Evolutionary conservation across 2,113 vertebrate species (phyloP), one percentile per base, ranked within the genome.

Genomic region (Climacteris rufus): DNA sequence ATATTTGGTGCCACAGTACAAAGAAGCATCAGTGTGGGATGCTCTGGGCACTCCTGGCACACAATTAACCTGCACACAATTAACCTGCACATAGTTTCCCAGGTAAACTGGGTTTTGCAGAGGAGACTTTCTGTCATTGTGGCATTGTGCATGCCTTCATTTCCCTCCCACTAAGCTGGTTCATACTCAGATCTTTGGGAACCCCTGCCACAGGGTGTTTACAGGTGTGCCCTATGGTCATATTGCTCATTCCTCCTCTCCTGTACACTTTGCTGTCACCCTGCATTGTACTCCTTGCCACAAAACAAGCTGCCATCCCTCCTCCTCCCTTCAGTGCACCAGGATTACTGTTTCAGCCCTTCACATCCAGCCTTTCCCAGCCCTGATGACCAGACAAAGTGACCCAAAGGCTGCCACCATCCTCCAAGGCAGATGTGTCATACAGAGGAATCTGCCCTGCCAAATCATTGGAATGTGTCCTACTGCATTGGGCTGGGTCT

Each of bases 371-470:
- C 71, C 40, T 72, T 90, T 69, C 60, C 60, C 33, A 93, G 69
- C 52, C 52, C 31, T 22, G 1, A 15, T 12, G 19, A 24, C 44
- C 1, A 0, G n/a, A 37, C 47, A 80, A 33, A 37, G 54, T 1
- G 5, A 37, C 75, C 53, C 75, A 68, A 84, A 76, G 42, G 28
- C 50, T 49, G 16, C 23, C 16, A 33, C 28, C 13, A 1, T 33
- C 39, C 50, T 76, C 37, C 5, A 1, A 66, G 27, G 35, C 16
- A 22, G 39, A 64, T 2, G 3, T 22, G 24, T 27, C 54, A 8
- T 19, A 4, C 0, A 0, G 31, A 25, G 18, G 10, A 68, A 31
- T 7, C 19, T 61, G 19, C 47, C 79, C 37, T 37, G 49, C 24
- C 31, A 30, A 8, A 15, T n/a, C 69, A 8, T 1, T 33, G 72